phyloP scores from a whole-genome alignment of 2,797 vertebrate genomes.

The Microtus agrestis region DNA sequence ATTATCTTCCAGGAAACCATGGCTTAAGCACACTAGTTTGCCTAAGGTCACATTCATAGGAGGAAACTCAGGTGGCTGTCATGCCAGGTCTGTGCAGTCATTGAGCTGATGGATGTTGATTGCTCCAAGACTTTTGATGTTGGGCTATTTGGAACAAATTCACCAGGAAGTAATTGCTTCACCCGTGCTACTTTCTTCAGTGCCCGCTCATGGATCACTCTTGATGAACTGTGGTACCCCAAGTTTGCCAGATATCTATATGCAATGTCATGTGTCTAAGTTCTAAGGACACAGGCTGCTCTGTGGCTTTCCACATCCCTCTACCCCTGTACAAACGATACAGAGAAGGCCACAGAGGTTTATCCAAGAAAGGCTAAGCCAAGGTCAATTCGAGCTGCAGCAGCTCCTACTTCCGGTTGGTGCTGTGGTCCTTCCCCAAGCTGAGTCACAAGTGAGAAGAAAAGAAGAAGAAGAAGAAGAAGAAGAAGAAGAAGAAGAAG shows the following conservation, averaged over 20 bases:
- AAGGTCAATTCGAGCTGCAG: rapidly evolving
- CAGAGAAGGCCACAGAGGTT: neutral
- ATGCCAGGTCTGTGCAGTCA: neutral
- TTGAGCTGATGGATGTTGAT: rapidly evolving
- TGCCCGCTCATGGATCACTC: neutral
- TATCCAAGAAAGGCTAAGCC: neutral
- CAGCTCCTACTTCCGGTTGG: neutral
- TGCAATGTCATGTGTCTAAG: rapidly evolving
- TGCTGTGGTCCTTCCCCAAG: neutral
- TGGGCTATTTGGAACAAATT: neutral
- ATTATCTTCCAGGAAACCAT: neutral
- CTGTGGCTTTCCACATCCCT: rapidly evolving
- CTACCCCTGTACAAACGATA: neutral
- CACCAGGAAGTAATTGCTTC: neutral
- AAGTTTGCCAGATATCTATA: neutral
- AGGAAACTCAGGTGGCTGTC: neutral
- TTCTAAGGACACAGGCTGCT: neutral
- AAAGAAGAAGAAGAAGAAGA: no score
- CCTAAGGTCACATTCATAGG: neutral
- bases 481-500: no score
- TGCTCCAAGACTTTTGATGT: neutral
- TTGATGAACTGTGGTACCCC: neutral
- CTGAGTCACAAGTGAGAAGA: neutral
- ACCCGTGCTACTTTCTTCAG: neutral
- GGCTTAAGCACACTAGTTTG: neutral